Percentiles rank a stretch among this genome's conserved stretches.
phyloP scores from a whole-genome alignment of 2,113 vertebrate species.

The Corythornis vintsioides region DNA sequence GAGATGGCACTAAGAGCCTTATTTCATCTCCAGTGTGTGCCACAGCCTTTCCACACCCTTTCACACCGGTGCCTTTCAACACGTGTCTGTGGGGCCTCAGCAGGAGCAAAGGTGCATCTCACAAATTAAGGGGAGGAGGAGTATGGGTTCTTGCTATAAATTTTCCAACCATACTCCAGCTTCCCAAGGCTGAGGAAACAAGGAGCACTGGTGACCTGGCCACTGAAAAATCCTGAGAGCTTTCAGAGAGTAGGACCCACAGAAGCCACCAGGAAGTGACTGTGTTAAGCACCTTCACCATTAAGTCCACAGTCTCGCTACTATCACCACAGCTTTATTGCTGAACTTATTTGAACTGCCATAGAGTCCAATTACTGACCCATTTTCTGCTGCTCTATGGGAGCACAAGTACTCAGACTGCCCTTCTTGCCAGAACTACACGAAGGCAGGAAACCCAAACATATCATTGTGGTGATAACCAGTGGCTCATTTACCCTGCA shows the following conservation, averaged over 20 bases:
- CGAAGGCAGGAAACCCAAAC: constrained; percentile 50
- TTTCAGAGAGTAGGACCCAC: neutral
- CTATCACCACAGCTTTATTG: neutral
- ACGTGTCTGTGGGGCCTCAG: neutral
- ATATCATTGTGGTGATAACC: constrained; percentile 1
- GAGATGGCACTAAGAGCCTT: neutral
- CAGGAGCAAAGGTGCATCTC: neutral
- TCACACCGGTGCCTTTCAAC: neutral
- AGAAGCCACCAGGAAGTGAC: neutral
- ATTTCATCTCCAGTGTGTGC: neutral
- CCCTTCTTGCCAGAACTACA: neutral
- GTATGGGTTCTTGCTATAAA: neutral
- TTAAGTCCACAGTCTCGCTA: neutral
- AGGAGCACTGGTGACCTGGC: neutral
- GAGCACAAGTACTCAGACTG: neutral
- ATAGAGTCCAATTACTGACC: neutral
- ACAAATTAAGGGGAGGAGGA: neutral
- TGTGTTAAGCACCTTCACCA: neutral
- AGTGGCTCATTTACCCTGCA: constrained; percentile 30
- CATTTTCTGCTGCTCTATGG: neutral
- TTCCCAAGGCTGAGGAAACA: neutral
- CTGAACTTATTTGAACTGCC: neutral
- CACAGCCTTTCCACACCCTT: neutral
- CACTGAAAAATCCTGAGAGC: neutral
- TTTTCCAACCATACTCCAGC: neutral